Percentiles rank a stretch among this genome's conserved stretches.
Evolutionary conservation across 2,113 vertebrate species (phyloP).

Genomic region (Gobio gobio): DNA sequence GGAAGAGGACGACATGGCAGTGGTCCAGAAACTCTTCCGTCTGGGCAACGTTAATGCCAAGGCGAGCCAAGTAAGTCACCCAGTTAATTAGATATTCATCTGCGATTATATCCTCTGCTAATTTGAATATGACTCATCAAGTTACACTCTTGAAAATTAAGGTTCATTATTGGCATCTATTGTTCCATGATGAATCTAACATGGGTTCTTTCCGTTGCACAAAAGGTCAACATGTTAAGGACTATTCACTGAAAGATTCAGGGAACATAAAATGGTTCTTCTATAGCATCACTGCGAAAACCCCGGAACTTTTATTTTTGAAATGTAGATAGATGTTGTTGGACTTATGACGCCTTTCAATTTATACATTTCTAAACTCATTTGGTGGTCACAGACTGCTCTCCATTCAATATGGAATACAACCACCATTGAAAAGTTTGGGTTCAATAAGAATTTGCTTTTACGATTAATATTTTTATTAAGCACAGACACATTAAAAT

Average conservation of each 20-base stretch:
- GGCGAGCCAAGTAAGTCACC: slow-evolving; percentile 85
- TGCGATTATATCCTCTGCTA: background rate
- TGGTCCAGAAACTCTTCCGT: slow-evolving; percentile 87
- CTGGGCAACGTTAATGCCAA: slow-evolving; percentile 90
- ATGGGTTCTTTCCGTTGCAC: background rate
- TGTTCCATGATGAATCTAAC: background rate
- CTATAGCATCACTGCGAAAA: background rate
- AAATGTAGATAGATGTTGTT: too few relatives aligned
- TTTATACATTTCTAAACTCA: background rate
- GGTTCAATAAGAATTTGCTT: background rate
- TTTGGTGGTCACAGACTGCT: background rate
- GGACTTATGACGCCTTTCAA: background rate
- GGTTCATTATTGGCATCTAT: background rate
- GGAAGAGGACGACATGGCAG: slow-evolving; percentile 82
- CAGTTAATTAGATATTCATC: background rate
- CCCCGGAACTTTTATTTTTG: background rate
- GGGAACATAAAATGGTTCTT: background rate
- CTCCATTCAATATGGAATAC: background rate
- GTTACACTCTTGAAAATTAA: background rate
- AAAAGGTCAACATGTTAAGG: background rate
- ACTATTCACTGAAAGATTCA: background rate
- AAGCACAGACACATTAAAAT: too few relatives aligned
- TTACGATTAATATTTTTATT: too few relatives aligned
- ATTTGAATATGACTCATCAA: background rate
- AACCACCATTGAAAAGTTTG: background rate